Evolutionary conservation across 2,888 invertebrate species (phyloP), one percentile per base, ranked within the genome.

Genomic region (Ernsta delagoae): DNA sequence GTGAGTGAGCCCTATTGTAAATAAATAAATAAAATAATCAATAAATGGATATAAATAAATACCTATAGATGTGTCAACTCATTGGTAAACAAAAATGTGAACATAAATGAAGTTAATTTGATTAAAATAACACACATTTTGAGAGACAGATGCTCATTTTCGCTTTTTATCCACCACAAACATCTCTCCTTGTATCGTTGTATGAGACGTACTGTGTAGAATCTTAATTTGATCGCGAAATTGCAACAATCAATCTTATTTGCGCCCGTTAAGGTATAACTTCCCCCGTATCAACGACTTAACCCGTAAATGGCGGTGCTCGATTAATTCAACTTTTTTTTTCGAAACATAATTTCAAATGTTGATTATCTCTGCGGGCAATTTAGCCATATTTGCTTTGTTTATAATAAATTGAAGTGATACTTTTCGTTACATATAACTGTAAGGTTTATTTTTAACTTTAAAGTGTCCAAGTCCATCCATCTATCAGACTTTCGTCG

Each of bases 201-300:
- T 31, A 53, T 41, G 31, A 36, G 12, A 34, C 41, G 41, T 3
- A 31, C 31, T 24, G 24, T 12, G 45, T n/a, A 59, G 65, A 63
- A 69, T 70, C 62, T 65, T 71, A 60, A 70, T 67, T 69, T 56
- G 62, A 60, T 62, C 39, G 34, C 43, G 60, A 70, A 68, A 71
- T 68, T 57, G 54, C 62, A 61, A 63, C 67, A 50, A 72, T 71
- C 70, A 70, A 73, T 73, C 72, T 70, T 60, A 41, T n/a, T 16
- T 41, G 0, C 36, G 7, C 16, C 72, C 59, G 3, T 36, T 61
- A 67, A 54, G 66, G 66, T 54, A 45, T 61, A 34, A 60, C 45
- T 34, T 61, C 5, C 12, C 8, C 1, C 31, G 53, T 60, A 61
- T 60, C 60, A 54, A 54, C 63, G 45, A 16, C 41, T 39, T 16